Evolutionary conservation across 1,140 invertebrate species (phyloP), one percentile per base, ranked within the genome.

Genomic region (Brachionus rubens): DNA sequence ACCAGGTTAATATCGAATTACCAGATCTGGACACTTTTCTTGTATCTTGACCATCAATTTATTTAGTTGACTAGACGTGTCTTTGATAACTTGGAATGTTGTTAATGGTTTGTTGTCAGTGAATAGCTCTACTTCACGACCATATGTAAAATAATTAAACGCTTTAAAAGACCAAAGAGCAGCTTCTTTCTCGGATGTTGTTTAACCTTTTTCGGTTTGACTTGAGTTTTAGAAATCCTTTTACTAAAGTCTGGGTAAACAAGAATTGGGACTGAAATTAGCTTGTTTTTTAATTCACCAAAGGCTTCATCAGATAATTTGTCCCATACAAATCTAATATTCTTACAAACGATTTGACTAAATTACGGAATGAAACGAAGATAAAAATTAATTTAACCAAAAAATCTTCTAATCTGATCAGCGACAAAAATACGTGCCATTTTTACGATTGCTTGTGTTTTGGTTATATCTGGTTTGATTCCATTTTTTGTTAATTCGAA

Each of bases 311-410:
- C 28, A 46, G 5, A 46, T 10, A 14, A 3, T 10, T 16, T 46
- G 14, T 10, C 3, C 43, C 43, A 46, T 7, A 78, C 0, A 47
- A 30, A 4, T 72, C 80, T 4, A 87, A 67, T 3, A 80, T 77
- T 12, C 84, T 77, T 77, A 84, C 83, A 1, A 21, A 21, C 68
- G 7, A 78, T 76, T 46, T 68, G 30, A 30, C 72, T 62, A 48
- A 67, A 77, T 12, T 75, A 43, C 52, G 16, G 6, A 52, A 80
- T 76, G 76, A 87, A 87, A 3, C 21, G 30, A 4, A 24, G 12
- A 36, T 65, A 65, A 65, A 14, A 65, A 14, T 10, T 14, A 12
- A 28, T 65, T n/a, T 4, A 24, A 41, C 59, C 59, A 12, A 68
- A 1, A 19, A 68, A 68, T 43, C 36, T 43, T 3, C 16, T 2